These are phyloP conservation scores for Ceyx margarethae DNA, from an alignment of 2,113 vertebrate genomes.

Conservation along the genomic window DNA sequence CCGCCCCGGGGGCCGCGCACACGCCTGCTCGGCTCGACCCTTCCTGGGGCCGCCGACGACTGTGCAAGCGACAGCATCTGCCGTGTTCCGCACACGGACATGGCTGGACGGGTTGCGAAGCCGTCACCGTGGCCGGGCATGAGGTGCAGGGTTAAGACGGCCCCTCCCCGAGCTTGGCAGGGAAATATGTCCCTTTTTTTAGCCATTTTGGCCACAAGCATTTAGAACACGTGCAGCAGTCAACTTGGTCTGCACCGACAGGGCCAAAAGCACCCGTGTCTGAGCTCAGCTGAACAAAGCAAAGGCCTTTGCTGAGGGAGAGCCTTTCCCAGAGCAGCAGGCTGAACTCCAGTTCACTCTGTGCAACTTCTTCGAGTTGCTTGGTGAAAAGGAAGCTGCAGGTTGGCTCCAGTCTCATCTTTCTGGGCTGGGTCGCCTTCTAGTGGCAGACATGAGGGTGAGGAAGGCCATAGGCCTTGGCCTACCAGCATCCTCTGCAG, in stretches of 20 bases:
- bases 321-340: background rate
- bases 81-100: rapidly evolving
- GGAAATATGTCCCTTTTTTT: too few relatives aligned
- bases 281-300: rapidly evolving
- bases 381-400: background rate
- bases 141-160: background rate
- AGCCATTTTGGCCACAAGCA: too few relatives aligned
- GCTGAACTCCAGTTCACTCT: rapidly evolving
- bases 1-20: too few relatives aligned
- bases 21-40: too few relatives aligned
- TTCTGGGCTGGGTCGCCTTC: too few relatives aligned
- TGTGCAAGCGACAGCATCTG: rapidly evolving
- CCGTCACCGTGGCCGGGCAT: rapidly evolving
- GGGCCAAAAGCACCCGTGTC: rapidly evolving
- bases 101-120: rapidly evolving
- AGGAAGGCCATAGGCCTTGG: background rate
- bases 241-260: rapidly evolving
- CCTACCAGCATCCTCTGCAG: rapidly evolving
- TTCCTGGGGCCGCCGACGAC: too few relatives aligned
- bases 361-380: background rate
- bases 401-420: too few relatives aligned
- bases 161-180: background rate
- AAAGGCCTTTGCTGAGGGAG: background rate
- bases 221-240: background rate
- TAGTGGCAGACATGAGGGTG: background rate